Evolutionary conservation across 2,113 vertebrate genomes (phyloP).

Genomic region (Pelvicachromis taeniatus): DNA sequence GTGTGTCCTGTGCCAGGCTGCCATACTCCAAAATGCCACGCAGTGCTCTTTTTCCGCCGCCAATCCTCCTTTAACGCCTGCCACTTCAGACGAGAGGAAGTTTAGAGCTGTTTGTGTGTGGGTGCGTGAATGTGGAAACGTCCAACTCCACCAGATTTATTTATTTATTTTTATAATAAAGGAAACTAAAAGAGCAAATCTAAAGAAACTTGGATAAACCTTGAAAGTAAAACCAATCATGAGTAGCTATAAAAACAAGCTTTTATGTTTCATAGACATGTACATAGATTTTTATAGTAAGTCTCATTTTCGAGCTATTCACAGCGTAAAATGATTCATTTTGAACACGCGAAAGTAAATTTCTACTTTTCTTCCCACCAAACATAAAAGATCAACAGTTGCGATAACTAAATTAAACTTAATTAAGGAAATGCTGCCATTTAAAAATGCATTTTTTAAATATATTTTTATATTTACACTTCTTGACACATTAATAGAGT

Average conservation of each 20-base stretch:
- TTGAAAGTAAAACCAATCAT: neutral
- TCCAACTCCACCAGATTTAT: neutral
- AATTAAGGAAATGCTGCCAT: neutral
- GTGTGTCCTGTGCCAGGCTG: neutral
- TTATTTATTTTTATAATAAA: neutral
- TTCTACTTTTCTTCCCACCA: neutral
- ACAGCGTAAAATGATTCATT: neutral
- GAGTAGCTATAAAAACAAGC: neutral
- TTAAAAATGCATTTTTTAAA: neutral
- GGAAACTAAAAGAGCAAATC: neutral
- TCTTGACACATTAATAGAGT: neutral
- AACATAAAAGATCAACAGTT: neutral
- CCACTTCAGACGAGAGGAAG: slow-evolving; percentile 14
- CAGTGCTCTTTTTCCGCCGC: slow-evolving; percentile 1
- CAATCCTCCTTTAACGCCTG: slow-evolving; percentile 15
- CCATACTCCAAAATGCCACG: neutral
- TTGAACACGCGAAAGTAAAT: rapidly evolving
- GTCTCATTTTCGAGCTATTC: neutral
- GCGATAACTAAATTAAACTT: neutral
- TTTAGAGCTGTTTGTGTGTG: neutral
- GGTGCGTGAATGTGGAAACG: neutral
- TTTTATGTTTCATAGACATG: neutral
- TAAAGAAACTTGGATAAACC: neutral
- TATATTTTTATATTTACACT: rapidly evolving
- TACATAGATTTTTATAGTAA: neutral